A percentile compares a stretch with the other conserved stretches of the same genome.
These are phyloP conservation scores for Apodemus speciosus DNA, from an alignment of 2,113 vertebrate genomes.

Conservation along the genomic window DNA sequence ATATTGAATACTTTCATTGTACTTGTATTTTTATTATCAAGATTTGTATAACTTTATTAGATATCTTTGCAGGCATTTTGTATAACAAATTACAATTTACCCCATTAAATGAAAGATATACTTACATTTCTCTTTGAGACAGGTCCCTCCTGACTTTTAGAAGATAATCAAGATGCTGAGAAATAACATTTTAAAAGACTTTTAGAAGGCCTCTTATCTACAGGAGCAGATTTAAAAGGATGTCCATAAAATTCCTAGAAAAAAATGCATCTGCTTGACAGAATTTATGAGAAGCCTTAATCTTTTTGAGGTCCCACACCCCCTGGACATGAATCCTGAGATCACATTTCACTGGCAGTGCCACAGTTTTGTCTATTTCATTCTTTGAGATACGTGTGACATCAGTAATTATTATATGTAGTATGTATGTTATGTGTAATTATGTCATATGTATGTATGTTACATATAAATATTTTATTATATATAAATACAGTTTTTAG, in stretches of 20 bases:
- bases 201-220: slow-evolving; percentile 19
- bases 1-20: slow-evolving; percentile 8
- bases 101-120: not conserved
- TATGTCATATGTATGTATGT: not conserved
- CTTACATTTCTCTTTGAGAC: slow-evolving; percentile 33
- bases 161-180: not conserved
- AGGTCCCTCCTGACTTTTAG: not conserved
- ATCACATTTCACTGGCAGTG: not conserved
- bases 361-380: not conserved
- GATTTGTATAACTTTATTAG: not conserved
- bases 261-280: not conserved
- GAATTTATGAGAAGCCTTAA: slow-evolving; percentile 34
- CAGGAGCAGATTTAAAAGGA: slow-evolving; percentile 27
- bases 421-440: not conserved
- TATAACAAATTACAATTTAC: slow-evolving; percentile 40
- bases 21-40: not conserved
- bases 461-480: not conserved
- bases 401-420: not conserved
- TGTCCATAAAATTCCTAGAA: slow-evolving; percentile 40
- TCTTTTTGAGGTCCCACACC: slow-evolving; percentile 39
- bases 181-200: slow-evolving; percentile 44
- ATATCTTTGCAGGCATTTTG: slow-evolving; percentile 6
- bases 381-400: not conserved
- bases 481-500: not conserved
- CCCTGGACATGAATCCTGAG: not conserved